These are phyloP conservation scores for Antrozous pallidus DNA, from an alignment of 2,797 vertebrate genomes.

Conservation along the genomic window DNA sequence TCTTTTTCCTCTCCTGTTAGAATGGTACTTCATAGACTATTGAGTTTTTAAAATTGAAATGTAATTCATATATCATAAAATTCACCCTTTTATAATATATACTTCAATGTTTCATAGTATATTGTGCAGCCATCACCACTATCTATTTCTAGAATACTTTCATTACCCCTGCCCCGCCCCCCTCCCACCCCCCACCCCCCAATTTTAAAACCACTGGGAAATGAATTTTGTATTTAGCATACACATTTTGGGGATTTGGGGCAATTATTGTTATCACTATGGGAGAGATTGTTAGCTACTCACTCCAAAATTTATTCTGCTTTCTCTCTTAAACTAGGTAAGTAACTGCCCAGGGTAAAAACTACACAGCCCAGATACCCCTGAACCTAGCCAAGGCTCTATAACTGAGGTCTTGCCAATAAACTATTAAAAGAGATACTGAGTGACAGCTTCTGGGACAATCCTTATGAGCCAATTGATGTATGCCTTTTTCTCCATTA, in stretches of 20 bases:
- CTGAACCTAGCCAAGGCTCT: background rate
- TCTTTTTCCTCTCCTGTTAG: background rate
- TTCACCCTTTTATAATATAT: background rate
- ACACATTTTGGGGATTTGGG: background rate
- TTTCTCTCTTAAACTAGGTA: background rate
- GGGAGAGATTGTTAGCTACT: background rate
- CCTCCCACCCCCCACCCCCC: fast-evolving
- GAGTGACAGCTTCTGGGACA: background rate
- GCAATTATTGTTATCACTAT: background rate
- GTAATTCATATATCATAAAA: background rate
- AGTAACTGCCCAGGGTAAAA: background rate
- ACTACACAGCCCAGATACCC: no score
- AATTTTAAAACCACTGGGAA: background rate
- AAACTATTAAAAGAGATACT: background rate
- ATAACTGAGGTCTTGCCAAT: background rate
- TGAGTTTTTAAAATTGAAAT: background rate
- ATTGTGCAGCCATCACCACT: background rate
- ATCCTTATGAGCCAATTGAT: background rate
- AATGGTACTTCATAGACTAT: background rate
- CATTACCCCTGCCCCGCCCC: background rate
- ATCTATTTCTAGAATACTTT: background rate
- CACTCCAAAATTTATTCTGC: background rate
- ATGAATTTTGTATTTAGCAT: background rate
- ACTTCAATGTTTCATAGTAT: background rate
- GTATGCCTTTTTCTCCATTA: background rate